Evolutionary conservation across 2,888 invertebrate species (phyloP).

Genomic region (Scrobipalpa atriplicella): DNA sequence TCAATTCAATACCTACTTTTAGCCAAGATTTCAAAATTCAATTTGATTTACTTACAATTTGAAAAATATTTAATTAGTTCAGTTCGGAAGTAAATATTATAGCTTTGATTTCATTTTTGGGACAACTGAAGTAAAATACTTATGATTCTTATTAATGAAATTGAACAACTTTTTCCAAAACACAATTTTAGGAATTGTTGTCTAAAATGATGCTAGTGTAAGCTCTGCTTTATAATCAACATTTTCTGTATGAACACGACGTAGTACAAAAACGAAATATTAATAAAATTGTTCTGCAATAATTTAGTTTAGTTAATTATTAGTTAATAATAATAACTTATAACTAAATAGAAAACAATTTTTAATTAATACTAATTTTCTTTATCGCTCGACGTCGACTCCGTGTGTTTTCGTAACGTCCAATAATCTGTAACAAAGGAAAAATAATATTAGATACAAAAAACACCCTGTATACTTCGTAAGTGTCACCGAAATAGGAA

Average conservation of each 20-base stretch:
- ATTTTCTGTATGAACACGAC: background rate
- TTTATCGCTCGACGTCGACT: slow-evolving; percentile 72
- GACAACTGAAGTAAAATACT: too few species aligned
- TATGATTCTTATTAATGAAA: too few species aligned
- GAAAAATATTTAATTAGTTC: background rate
- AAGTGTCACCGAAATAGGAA: too few species aligned
- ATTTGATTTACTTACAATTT: background rate
- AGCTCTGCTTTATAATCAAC: background rate
- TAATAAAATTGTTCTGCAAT: slow-evolving; percentile 1
- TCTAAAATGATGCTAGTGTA: too few species aligned
- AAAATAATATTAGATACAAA: slow-evolving; percentile 33
- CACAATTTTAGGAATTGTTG: too few species aligned
- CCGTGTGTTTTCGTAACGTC: slow-evolving; percentile 75
- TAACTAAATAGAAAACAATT: slow-evolving; percentile 1
- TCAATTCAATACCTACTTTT: background rate
- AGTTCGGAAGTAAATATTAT: background rate
- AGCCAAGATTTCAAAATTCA: slow-evolving; percentile 2
- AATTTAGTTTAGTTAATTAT: slow-evolving; percentile 8
- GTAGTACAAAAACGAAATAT: background rate
- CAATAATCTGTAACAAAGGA: slow-evolving; percentile 78
- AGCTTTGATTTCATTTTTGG: too few species aligned
- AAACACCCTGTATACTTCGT: too few species aligned
- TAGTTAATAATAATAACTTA: too few species aligned
- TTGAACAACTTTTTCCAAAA: too few species aligned
- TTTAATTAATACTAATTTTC: slow-evolving; percentile 60